Base-by-base conservation (phyloP, 2,797 vertebrate genomes). In the Buphagus erythrorhynchus region DNA sequence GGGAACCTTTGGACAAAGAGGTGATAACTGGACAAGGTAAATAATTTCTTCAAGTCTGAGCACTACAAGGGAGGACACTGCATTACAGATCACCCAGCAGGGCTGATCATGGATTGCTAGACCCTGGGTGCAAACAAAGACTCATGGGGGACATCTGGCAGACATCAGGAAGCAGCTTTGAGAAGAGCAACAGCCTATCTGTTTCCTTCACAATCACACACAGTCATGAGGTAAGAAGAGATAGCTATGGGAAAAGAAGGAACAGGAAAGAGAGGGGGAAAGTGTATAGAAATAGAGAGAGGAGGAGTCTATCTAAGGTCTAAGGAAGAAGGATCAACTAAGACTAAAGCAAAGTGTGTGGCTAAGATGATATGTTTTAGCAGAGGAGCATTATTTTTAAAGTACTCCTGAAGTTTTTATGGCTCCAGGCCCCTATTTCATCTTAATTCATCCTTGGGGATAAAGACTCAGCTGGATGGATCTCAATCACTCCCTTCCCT, bases 391-490 rank as follows among this genome's bases (percentile, higher is more conserved):
- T 95, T 93, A 91, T 95, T 96, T 95, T 91, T 94, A 91, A 96
- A 95, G 93, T 91, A 75, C 9, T 96, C 83, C 71, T 91, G 91
- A 96, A 97, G 85, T 90, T 91, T 96, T 95, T 88, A 96, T 95
- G 82, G 89, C 93, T 93, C 69, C 0, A 1, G 89, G 85, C 79
- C 94, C 43, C 94, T 91, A 88, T 91, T 97, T 96, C 95, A 90
- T 96, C 93, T 95, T 96, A 96, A 96, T 96, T 94, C 95, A 95
- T 96, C 95, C 91, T 82, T 95, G 59, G 90, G 94, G 96, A 96
- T 95, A 95, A 96, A 96, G 91, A 94, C 94, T 96, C 95, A 96
- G 89, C 96, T 97, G 96, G 96, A 95, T 96, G 94, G 96, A 94
- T 96, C 95, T 96, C 96, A 97, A 92, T 96, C 95, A 96, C 84